Percentiles rank a stretch among this genome's conserved stretches.
phyloP scores from a whole-genome alignment of 2,113 vertebrate genomes.

The Gopherus evgoodei region DNA sequence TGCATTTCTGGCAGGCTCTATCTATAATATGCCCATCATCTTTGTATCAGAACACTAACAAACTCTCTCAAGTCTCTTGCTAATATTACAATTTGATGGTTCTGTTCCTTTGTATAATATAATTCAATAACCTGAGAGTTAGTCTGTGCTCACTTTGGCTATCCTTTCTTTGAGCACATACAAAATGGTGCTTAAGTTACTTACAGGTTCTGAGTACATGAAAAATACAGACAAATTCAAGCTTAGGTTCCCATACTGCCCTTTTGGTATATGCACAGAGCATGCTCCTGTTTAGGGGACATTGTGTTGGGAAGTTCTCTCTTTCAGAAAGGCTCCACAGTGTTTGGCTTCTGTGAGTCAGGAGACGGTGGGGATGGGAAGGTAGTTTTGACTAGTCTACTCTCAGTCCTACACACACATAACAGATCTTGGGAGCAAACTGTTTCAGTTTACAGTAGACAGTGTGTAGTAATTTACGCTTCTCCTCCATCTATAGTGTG shows the following conservation, averaged over 20 bases:
- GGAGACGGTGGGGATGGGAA: not conserved
- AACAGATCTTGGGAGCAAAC: not conserved
- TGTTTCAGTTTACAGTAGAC: not conserved
- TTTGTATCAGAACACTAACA: conserved; percentile 6
- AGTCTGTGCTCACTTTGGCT: not conserved
- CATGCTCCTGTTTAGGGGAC: not conserved
- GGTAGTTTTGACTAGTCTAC: not conserved
- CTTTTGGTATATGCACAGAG: not conserved
- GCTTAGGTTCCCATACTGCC: not conserved
- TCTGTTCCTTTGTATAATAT: not conserved
- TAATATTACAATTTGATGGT: not conserved
- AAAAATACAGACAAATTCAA: not conserved
- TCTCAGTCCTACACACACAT: not conserved
- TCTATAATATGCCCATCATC: not conserved
- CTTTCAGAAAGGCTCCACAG: not conserved
- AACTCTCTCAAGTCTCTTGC: not conserved
- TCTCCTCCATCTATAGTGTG: not conserved
- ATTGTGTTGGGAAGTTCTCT: not conserved
- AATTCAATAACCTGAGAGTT: not conserved
- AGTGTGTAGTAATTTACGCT: not conserved
- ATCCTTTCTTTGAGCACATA: not conserved
- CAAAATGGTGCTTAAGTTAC: not conserved
- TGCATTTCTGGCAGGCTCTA: not conserved
- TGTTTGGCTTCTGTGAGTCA: not conserved
- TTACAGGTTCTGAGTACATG: not conserved